phyloP scores from a whole-genome alignment of 2,888 invertebrate species.

The Ecdyonurus torrentis region DNA sequence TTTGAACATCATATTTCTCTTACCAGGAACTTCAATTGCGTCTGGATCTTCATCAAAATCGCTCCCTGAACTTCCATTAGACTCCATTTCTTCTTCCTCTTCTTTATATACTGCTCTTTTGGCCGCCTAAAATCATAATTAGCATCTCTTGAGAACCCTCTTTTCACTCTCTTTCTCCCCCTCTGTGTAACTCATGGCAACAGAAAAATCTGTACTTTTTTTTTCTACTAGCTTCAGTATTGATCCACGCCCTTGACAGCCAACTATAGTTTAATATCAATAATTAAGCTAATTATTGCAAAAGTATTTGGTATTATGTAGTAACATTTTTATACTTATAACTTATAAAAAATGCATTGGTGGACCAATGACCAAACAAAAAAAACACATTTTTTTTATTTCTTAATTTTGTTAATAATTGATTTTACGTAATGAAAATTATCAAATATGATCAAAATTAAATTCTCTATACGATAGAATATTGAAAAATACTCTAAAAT shows the following conservation, averaged over 20 bases:
- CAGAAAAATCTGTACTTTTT: not conserved
- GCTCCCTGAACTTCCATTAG: slow-evolving; percentile 27
- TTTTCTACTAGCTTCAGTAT: not conserved
- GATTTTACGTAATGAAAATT: not conserved
- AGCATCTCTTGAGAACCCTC: too few species aligned
- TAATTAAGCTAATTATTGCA: not conserved
- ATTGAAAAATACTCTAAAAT: not conserved
- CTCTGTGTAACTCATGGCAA: not conserved
- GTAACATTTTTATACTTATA: not conserved
- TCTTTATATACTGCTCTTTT: not conserved
- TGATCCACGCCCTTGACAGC: not conserved
- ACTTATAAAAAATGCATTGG: not conserved
- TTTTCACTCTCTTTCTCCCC: not conserved
- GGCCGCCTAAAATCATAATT: not conserved
- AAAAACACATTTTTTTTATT: not conserved
- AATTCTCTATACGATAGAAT: too few species aligned
- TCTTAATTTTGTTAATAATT: not conserved
- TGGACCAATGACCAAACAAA: not conserved
- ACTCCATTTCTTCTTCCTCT: slow-evolving; percentile 28
- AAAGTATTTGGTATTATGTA: not conserved
- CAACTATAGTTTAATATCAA: not conserved
- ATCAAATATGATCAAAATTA: too few species aligned
- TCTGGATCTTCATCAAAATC: slow-evolving; percentile 83
- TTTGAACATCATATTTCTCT: too few species aligned
- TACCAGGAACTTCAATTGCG: slow-evolving; percentile 80